Evolutionary conservation across 1,140 invertebrate genomes (phyloP).

Genomic region (Zaprionus tsacasi): DNA sequence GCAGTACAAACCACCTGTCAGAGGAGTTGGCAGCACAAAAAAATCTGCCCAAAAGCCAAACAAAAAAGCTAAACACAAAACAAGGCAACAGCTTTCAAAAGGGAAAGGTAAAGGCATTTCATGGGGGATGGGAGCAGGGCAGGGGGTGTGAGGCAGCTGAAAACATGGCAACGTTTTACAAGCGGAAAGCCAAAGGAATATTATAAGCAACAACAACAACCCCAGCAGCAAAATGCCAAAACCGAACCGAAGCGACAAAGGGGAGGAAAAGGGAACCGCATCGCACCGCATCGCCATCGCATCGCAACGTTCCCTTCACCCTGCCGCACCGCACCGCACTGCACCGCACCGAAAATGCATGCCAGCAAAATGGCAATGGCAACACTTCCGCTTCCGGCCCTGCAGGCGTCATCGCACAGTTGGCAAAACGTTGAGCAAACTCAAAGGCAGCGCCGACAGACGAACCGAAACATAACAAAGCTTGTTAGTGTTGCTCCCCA

Average conservation of each 20-base stretch:
- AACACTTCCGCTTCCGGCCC: conserved; percentile 79
- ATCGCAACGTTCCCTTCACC: conserved; percentile 3
- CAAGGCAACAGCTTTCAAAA: conserved; percentile 1
- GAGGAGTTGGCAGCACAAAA: conserved; percentile 33
- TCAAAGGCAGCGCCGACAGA: conserved; percentile 42
- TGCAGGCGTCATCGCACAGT: conserved; percentile 76
- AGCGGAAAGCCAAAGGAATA: conserved; percentile 77
- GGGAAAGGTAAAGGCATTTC: not conserved
- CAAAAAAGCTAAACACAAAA: conserved; percentile 16
- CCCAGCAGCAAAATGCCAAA: conserved; percentile 54
- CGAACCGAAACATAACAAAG: conserved; percentile 70
- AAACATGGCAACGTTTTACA: conserved; percentile 64
- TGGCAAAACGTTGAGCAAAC: conserved; percentile 63
- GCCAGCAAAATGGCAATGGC: conserved; percentile 79
- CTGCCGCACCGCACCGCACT: conserved; percentile 17
- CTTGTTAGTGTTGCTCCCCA: conserved; percentile 71
- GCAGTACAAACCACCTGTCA: conserved; percentile 76
- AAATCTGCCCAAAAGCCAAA: conserved; percentile 49
- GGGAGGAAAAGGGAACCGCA: conserved; percentile 12
- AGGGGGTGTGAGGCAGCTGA: conserved; percentile 27
- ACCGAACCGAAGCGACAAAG: conserved; percentile 25
- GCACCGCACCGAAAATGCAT: conserved; percentile 62
- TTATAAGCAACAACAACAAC: conserved; percentile 61
- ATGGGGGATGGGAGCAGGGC: not conserved
- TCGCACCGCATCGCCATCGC: conserved; percentile 10